Evolutionary conservation across 2,888 invertebrate genomes (phyloP).

Genomic region (Lypha dubia): DNA sequence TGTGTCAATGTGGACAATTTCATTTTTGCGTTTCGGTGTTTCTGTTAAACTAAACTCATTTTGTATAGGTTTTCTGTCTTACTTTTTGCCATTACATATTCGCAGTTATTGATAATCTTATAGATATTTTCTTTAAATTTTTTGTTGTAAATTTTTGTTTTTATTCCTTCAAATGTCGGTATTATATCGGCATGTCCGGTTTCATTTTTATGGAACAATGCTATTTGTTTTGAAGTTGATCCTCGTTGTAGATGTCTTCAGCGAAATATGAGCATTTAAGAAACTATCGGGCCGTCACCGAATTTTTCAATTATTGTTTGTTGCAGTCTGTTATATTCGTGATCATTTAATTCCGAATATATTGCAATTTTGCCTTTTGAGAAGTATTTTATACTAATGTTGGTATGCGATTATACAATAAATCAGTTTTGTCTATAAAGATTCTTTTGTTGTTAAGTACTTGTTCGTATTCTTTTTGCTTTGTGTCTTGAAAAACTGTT

Average conservation of each 20-base stretch:
- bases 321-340: conserved; percentile 19
- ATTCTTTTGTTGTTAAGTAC: conserved; percentile 16
- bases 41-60: conserved; percentile 3
- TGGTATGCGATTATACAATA: not conserved
- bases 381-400: conserved; percentile 17
- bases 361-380: conserved; percentile 11
- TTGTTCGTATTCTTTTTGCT: conserved; percentile 23
- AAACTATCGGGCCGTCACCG: not conserved
- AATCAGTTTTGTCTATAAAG: conserved; percentile 6
- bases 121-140: not conserved
- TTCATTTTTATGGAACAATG: conserved; percentile 28
- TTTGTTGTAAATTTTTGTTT: conserved; percentile 17
- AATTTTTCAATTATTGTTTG: conserved; percentile 2
- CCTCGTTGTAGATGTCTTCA: not conserved
- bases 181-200: conserved; percentile 20
- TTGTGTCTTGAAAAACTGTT: conserved; percentile 42
- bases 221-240: conserved; percentile 19
- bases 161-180: conserved; percentile 4
- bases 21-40: not conserved
- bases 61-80: conserved; percentile 23
- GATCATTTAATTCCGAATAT: conserved; percentile 10
- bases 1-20: conserved; percentile 12
- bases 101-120: conserved; percentile 14
- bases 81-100: conserved; percentile 4
- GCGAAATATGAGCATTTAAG: conserved; percentile 10